Evolutionary conservation across 2,888 invertebrate genomes (phyloP).

Genomic region (Macropis europaea): DNA sequence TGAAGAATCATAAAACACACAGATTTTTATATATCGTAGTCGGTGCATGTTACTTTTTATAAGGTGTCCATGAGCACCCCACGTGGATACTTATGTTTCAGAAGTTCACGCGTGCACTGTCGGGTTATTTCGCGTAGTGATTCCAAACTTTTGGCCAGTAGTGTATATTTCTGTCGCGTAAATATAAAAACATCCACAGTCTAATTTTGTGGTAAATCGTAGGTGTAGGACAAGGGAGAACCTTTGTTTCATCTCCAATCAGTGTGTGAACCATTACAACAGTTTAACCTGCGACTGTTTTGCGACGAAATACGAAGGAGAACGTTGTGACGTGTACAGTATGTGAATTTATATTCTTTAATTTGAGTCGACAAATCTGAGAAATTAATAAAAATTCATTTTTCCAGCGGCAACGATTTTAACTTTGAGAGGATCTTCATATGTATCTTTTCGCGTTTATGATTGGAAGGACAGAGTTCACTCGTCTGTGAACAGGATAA

Average conservation of each 20-base stretch:
- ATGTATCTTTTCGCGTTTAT: slow-evolving; percentile 94
- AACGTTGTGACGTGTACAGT: slow-evolving; percentile 95
- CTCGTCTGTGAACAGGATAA: slow-evolving; percentile 92
- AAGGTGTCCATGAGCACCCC: too few species aligned
- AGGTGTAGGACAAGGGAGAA: slow-evolving; percentile 89
- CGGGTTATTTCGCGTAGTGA: too few species aligned
- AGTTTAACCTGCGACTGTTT: slow-evolving; percentile 95
- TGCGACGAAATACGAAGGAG: slow-evolving; percentile 94
- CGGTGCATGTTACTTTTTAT: too few species aligned
- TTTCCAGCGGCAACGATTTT: slow-evolving; percentile 90
- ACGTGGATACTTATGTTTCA: too few species aligned
- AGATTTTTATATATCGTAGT: too few species aligned
- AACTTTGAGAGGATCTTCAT: slow-evolving; percentile 94
- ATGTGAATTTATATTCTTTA: slow-evolving; percentile 77
- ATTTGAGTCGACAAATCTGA: too few species aligned
- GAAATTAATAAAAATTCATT: neutral
- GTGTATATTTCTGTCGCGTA: too few species aligned
- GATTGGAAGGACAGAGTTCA: slow-evolving; percentile 96
- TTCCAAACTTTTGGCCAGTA: too few species aligned
- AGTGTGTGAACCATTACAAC: slow-evolving; percentile 95
- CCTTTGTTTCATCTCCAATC: slow-evolving; percentile 92
- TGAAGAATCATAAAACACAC: too few species aligned
- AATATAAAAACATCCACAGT: neutral
- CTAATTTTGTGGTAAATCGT: neutral
- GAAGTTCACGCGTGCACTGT: too few species aligned